Conservation (phyloP, 2,797 vertebrate genomes). For the Nyctalus aviator region DNA sequence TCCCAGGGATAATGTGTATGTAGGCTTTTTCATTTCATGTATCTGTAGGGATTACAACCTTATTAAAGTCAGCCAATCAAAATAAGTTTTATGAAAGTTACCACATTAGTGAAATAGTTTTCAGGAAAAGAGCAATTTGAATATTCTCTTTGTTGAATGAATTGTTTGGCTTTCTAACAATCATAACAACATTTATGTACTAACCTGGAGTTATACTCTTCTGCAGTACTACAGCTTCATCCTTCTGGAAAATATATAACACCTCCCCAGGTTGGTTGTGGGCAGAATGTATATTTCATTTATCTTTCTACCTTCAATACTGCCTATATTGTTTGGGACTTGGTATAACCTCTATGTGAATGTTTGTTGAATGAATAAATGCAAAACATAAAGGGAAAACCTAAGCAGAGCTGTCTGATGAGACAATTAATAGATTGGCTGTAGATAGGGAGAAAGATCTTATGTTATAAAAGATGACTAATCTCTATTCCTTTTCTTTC, state of each 20-base stretch:
- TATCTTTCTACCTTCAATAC: background rate
- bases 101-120: background rate
- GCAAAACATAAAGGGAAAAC: background rate
- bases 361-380: conserved; percentile 21
- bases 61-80: conserved; percentile 11
- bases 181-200: background rate
- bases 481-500: background rate
- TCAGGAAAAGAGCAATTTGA: background rate
- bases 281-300: conserved; percentile 22
- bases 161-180: background rate
- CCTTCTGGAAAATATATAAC: background rate
- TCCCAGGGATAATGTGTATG: background rate
- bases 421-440: background rate
- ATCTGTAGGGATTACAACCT: background rate
- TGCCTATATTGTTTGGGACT: background rate
- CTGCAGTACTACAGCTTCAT: background rate
- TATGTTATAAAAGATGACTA: background rate
- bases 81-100: background rate
- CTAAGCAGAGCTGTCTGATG: background rate
- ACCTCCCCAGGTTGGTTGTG: background rate
- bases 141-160: conserved; percentile 3
- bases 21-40: background rate
- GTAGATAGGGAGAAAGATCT: background rate
- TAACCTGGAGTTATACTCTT: background rate
- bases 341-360: background rate